A percentile compares a stretch with the other conserved stretches of the same genome.
phyloP scores from a whole-genome alignment of 2,797 vertebrate genomes.

The Helostoma temminkii region DNA sequence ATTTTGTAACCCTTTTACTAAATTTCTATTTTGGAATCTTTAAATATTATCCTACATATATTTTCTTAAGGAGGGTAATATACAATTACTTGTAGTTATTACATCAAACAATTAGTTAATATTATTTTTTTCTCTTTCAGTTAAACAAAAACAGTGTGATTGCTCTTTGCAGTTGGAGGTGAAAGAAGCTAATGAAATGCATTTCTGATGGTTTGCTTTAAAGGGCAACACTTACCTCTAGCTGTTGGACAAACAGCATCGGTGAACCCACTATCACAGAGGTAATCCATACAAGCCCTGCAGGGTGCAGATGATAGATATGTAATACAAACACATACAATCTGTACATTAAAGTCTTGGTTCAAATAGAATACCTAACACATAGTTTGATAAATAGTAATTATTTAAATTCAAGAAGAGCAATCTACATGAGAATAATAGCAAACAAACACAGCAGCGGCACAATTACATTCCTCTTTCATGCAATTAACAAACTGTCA shows the following conservation, averaged over 20 bases:
- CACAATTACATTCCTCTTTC: neutral
- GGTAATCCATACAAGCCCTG: slow-evolving; percentile 86
- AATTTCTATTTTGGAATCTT: too few relatives aligned
- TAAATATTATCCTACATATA: too few relatives aligned
- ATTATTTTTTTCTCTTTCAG: too few relatives aligned
- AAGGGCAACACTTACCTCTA: slow-evolving; percentile 78
- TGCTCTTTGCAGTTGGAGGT: neutral
- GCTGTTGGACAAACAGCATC: slow-evolving; percentile 88
- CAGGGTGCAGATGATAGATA: slow-evolving; percentile 16
- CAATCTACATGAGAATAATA: neutral
- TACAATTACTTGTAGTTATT: too few relatives aligned
- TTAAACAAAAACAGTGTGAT: neutral
- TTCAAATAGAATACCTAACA: neutral
- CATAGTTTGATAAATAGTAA: neutral
- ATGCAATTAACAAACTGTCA: neutral
- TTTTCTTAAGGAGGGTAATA: too few relatives aligned
- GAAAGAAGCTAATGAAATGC: neutral
- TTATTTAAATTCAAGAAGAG: neutral
- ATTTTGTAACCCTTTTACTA: neutral
- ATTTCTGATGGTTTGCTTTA: neutral
- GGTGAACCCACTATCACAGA: slow-evolving; percentile 88
- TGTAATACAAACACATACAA: neutral
- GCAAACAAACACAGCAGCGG: neutral
- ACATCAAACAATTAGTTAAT: too few relatives aligned
- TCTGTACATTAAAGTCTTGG: neutral